Evolutionary conservation across 2,797 vertebrate species (phyloP), one percentile per base, ranked within the genome.

Genomic region (Rhynchonycteris naso): DNA sequence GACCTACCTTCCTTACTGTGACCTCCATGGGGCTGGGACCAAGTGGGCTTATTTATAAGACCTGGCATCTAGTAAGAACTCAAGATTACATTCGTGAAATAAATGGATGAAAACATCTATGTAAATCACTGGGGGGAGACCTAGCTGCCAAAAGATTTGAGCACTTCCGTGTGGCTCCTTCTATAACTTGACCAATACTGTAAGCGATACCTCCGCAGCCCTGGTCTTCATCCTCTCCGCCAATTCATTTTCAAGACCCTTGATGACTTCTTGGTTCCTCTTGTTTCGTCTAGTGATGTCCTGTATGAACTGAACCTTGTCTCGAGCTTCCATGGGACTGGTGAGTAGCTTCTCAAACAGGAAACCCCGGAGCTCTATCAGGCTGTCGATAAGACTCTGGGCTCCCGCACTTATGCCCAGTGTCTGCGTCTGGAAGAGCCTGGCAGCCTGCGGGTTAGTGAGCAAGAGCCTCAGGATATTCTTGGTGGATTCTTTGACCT

Each of bases 271-370:
- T 12, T 97, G 96, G 94, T 98, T 98, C 52, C 95, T 96, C 35
- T 50, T 24, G 65, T 97, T 95, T 54, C 76, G 91, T 33, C 90
- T 79, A 16, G 33, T 94, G 30, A 97, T 88, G 10, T 98, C 95
- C 65, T 98, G 92, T 35, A 98, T 84, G 59, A 97, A 97, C 21
- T 81, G 94, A n/a, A 30, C 83, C 76, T 86, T 98, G 28, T 98
- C 97, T 84, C 95, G 96, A 24, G 99, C 98, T 92, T 99, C 98
- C 7, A 95, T 58, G 0, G 97, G 95, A 72, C 97, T 98, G 22
- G 98, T 98, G 94, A 99, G 94, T 22, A 99, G 97, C 83, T 95
- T 98, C 96, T 99, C 98, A 0, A 98, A 95, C 4, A 98, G 96
- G 16, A 99, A 96, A 1, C 90, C 79, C 38, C 98, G 98, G 91